Base-by-base conservation (phyloP, 2,888 invertebrate genomes). In the Dolichopus griseipennis region DNA sequence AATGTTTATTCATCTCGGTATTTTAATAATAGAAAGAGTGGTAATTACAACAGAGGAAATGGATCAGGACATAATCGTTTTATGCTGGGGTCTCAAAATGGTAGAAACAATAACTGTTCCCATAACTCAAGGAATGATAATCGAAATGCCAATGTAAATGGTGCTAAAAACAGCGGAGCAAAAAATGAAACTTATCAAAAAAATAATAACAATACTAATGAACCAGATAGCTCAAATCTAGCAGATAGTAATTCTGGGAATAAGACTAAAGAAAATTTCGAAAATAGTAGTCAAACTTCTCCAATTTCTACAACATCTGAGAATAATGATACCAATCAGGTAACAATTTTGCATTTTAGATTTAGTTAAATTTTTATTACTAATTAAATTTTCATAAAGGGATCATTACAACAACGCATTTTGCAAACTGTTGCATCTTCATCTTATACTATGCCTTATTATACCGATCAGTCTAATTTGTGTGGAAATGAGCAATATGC, bases 1-100 rank as follows among this genome's bases (percentile, higher is more conserved):
- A 71, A 73, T 52, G 72, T 74, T n/a, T 73, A 75, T 69, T 68
- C 71, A 9, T 73, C 76, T n/a, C 75, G 76, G 20, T 75, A 74
- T 70, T 76, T 76, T 64, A 74, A 73, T 67, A 73, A 71, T 64
- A 76, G 74, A 69, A 75, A 74, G 27, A 74, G 73, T 9, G 70
- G 71, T 68, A 71, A 72, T 66, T 71, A 72, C 65, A 72, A 72
- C 63, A 69, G 71, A 12, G 69, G 65, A 33, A 66, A 64, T 43
- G 52, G 41, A n/a, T 33, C n/a, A 5, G 2, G 2, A 66, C 68
- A 61, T 70, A 69, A n/a, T 68, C 68, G 66, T 70, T 70, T 22
- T 71, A 66, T 61, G 6, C 33, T 64, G 21, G 62, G 21, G 3
- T n/a, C 33, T 15, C 63, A 67, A 21, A 64, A 15, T 67, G 5